Evolutionary conservation across 2,797 vertebrate species (phyloP).

Genomic region (Arrhamphus sclerolepis): DNA sequence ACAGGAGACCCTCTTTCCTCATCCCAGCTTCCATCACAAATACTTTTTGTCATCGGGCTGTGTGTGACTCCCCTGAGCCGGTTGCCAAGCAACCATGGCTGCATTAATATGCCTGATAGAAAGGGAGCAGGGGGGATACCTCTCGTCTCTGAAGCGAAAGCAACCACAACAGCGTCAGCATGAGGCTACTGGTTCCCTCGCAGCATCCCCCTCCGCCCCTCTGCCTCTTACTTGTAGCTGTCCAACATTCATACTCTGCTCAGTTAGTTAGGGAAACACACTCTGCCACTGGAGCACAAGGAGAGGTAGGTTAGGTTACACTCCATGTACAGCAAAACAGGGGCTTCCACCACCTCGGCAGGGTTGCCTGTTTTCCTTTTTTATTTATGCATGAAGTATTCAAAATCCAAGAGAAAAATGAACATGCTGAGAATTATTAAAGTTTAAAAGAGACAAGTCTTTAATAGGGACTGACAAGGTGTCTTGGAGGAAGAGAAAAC

Average conservation of each 20-base stretch:
- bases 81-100: constrained; percentile 88
- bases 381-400: constrained; percentile 37
- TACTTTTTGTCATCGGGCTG: constrained; percentile 67
- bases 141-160: constrained; percentile 72
- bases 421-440: constrained; percentile 32
- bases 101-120: constrained; percentile 86
- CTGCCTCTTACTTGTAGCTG: constrained; percentile 29
- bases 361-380: constrained; percentile 3
- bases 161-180: constrained; percentile 63
- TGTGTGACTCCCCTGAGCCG: constrained; percentile 84
- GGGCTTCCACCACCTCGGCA: constrained; percentile 42
- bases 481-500: constrained; percentile 25
- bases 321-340: constrained; percentile 42
- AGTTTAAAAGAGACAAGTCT: constrained; percentile 54
- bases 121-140: constrained; percentile 82
- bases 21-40: constrained; percentile 76
- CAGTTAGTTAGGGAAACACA: constrained; percentile 51
- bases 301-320: constrained; percentile 46
- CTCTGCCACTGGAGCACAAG: constrained; percentile 49
- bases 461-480: constrained; percentile 27
- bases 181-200: constrained; percentile 58
- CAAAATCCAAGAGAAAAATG: constrained; percentile 30
- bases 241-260: constrained; percentile 50
- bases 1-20: constrained; percentile 63
- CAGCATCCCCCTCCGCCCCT: constrained; percentile 21